phyloP scores from a whole-genome alignment of 2,888 invertebrate species.

The Trichopoda pennipes region DNA sequence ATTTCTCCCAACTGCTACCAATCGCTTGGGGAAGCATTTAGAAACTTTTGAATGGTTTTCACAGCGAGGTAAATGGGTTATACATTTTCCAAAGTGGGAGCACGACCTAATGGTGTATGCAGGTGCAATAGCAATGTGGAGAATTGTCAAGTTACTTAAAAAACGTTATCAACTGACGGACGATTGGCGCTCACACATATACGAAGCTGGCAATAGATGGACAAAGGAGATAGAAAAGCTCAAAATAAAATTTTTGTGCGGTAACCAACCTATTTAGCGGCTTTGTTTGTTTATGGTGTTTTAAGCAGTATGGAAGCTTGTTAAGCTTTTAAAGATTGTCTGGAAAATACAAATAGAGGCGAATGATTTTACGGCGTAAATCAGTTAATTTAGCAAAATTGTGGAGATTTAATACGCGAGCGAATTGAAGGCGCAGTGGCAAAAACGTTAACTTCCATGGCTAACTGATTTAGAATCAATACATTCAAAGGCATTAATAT shows the following conservation, averaged over 20 bases:
- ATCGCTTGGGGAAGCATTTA: slow-evolving; percentile 89
- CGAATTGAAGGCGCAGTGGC: slow-evolving; percentile 73
- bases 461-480: slow-evolving; percentile 35
- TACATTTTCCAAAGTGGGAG: slow-evolving; percentile 93
- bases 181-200: slow-evolving; percentile 93
- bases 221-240: slow-evolving; percentile 85
- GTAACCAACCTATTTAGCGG: slow-evolving; percentile 92
- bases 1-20: slow-evolving; percentile 98
- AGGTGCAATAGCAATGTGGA: slow-evolving; percentile 96
- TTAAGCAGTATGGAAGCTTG: slow-evolving; percentile 97
- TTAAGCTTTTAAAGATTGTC: slow-evolving; percentile 90
- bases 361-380: slow-evolving; percentile 89
- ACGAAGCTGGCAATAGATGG: slow-evolving; percentile 93
- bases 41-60: slow-evolving; percentile 98
- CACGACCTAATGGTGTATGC: slow-evolving; percentile 92
- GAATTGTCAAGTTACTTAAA: slow-evolving; percentile 93
- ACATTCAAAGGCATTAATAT: background rate
- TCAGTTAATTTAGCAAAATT: slow-evolving; percentile 78
- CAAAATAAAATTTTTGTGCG: slow-evolving; percentile 91
- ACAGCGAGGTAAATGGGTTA: slow-evolving; percentile 94
- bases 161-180: slow-evolving; percentile 91
- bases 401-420: slow-evolving; percentile 77
- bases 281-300: slow-evolving; percentile 94
- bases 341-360: slow-evolving; percentile 87
- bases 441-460: slow-evolving; percentile 41